Evolutionary conservation across 1,140 invertebrate species (phyloP).

Genomic region (Rhizoglyphus robini): DNA sequence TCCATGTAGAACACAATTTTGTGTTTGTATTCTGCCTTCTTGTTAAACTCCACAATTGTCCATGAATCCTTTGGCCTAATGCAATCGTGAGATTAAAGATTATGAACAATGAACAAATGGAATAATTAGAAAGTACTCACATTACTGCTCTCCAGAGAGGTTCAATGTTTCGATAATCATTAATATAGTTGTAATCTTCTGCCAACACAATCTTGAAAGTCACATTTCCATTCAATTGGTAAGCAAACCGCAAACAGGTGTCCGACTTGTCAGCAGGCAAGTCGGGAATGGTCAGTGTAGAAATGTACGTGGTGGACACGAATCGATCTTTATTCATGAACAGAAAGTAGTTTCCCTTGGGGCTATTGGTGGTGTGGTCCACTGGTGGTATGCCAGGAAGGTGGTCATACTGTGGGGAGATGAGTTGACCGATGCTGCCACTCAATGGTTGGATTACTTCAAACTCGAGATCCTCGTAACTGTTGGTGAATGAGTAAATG

Average conservation of each 20-base stretch:
- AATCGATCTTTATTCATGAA: background rate
- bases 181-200: background rate
- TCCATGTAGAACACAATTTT: constrained; percentile 8
- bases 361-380: constrained; percentile 5
- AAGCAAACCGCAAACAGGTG: background rate
- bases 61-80: no score
- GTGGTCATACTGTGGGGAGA: no score
- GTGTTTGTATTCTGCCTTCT: background rate
- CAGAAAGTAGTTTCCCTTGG: constrained; percentile 4
- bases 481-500: background rate
- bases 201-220: background rate
- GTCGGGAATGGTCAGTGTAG: background rate
- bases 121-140: no score
- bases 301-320: background rate
- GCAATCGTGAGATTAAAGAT: no score
- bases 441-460: background rate
- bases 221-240: constrained; percentile 5
- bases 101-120: no score
- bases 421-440: background rate
- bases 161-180: background rate
- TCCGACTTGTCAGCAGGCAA: background rate
- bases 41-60: constrained; percentile 9
- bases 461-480: background rate
- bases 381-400: background rate
- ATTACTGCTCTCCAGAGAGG: background rate